These are phyloP conservation scores for Myzus persicae DNA, from an alignment of 1,140 invertebrate genomes.

Conservation along the genomic window DNA sequence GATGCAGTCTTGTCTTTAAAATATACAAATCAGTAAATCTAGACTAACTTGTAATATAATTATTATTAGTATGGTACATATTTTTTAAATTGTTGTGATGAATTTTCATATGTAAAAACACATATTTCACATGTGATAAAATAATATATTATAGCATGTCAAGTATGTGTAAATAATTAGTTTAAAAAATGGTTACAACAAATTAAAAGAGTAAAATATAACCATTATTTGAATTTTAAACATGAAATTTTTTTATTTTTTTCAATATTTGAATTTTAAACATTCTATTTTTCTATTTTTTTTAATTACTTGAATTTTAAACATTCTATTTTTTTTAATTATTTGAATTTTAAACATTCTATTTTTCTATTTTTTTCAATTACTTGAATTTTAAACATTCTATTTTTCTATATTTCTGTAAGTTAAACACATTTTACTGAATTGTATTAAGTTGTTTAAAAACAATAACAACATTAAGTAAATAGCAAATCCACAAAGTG, in stretches of 20 bases:
- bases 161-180: neutral
- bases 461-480: neutral
- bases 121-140: neutral
- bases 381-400: neutral
- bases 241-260: neutral
- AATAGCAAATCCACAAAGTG: neutral
- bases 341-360: neutral
- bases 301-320: no score
- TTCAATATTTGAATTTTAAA: no score
- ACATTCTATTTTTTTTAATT: neutral
- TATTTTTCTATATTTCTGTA: neutral
- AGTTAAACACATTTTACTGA: neutral
- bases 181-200: neutral
- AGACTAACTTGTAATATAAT: neutral
- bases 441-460: neutral
- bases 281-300: neutral
- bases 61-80: neutral
- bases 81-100: neutral
- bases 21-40: neutral
- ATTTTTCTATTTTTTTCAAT: neutral
- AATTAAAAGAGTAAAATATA: neutral
- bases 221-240: neutral
- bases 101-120: neutral
- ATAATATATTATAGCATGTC: no score
- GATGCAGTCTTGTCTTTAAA: conserved; percentile 11